Evolutionary conservation across 2,113 vertebrate species (phyloP), one percentile per base, ranked within the genome.

Genomic region (Xiphophorus hellerii): DNA sequence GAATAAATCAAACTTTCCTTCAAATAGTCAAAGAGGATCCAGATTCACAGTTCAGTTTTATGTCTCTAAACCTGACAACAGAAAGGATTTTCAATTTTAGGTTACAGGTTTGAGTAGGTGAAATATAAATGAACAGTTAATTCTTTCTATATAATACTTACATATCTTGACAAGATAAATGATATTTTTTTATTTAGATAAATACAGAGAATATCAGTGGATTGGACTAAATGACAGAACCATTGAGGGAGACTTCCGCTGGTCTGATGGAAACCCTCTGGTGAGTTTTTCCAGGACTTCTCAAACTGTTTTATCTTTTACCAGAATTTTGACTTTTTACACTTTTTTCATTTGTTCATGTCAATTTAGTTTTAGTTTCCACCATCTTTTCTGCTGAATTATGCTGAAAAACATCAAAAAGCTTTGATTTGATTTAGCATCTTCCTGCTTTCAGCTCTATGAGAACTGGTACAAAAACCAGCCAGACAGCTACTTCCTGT

Each of bases 401-500:
- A 9, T 7, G 20, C 7, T 58, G 9, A n/a, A 9, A 33, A 0
- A 42, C 5, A 48, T 10, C 13, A 42, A 15, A 42, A 14, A 3
- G 12, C 29, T 48, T 28, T 6, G 14, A 28, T 74, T 35, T 35
- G 1, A 29, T 12, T 51, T 14, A 3, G 3, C 13, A 1, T 73
- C 29, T 39, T 9, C 39, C 28, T 60, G 0, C 33, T 33, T 15
- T 85, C 87, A 98, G 97, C 95, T 98, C 20, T 99, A 96, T 15
- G 96, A 98, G 83, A 98, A 99, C 93, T 99, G 98, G 97, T 95
- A 94, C 88, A 90, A 84, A 0, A 96, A 95, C 14, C 97, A 99
- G 81, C 98, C 98, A 0, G 98, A 99, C 94, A 99, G 98, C 93
- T 98, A 98, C 87, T 99, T 99, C 88, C 94, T 99, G 71, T 98